Evolutionary conservation across 2,888 invertebrate genomes (phyloP).

Genomic region (Biston stratarius): DNA sequence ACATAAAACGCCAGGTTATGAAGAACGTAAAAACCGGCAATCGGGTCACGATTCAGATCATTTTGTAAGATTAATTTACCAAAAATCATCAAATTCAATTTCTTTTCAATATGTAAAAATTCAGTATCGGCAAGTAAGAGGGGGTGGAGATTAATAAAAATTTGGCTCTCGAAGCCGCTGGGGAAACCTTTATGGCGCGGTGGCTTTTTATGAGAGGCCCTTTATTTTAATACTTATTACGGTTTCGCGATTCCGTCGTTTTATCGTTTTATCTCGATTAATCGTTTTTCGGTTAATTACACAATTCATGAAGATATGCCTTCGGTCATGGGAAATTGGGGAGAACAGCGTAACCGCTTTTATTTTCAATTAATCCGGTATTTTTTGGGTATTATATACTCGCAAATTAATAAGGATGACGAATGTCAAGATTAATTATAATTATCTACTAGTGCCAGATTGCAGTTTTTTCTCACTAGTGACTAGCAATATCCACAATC

Average conservation of each 20-base stretch:
- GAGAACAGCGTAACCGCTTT: slow-evolving; percentile 27
- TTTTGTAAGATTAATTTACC: slow-evolving; percentile 48
- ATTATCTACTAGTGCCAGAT: background rate
- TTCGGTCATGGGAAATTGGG: slow-evolving; percentile 37
- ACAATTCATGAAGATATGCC: slow-evolving; percentile 58
- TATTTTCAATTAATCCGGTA: slow-evolving; percentile 40
- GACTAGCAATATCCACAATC: slow-evolving; percentile 17
- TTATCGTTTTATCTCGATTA: slow-evolving; percentile 71
- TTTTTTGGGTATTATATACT: slow-evolving; percentile 19
- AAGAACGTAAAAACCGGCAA: slow-evolving; percentile 36
- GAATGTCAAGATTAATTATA: background rate
- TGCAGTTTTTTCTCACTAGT: background rate
- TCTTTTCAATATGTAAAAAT: slow-evolving; percentile 72
- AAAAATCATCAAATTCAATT: slow-evolving; percentile 68
- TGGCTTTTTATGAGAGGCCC: slow-evolving; percentile 77
- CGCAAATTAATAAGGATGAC: slow-evolving; percentile 7
- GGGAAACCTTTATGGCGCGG: slow-evolving; percentile 79
- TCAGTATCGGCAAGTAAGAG: slow-evolving; percentile 63
- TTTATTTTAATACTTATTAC: slow-evolving; percentile 81
- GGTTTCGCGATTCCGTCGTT: slow-evolving; percentile 75
- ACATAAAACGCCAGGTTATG: slow-evolving; percentile 43
- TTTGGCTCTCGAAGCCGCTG: slow-evolving; percentile 70
- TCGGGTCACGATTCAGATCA: slow-evolving; percentile 41
- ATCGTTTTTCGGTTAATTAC: slow-evolving; percentile 76
- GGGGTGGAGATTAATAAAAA: slow-evolving; percentile 80